A percentile compares a stretch with the other conserved stretches of the same genome.
These are phyloP conservation scores for Cichladusa arquata DNA, from an alignment of 2,113 vertebrate species.

Conservation along the genomic window DNA sequence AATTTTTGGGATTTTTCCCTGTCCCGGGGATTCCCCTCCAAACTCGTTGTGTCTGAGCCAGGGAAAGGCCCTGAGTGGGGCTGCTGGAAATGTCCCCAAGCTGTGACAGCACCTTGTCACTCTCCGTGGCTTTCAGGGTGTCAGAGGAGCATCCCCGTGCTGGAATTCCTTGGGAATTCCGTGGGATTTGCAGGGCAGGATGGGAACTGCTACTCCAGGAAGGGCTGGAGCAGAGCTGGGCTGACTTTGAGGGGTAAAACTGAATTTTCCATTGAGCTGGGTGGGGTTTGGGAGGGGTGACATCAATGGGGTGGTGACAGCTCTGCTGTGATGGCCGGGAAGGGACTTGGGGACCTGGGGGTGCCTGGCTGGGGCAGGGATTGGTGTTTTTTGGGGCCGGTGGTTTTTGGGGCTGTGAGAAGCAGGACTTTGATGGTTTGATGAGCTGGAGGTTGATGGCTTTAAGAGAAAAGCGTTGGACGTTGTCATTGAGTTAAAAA, in stretches of 20 bases:
- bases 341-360: not conserved
- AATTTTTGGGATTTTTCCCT: rapidly evolving
- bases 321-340: not conserved
- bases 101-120: not conserved
- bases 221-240: not conserved
- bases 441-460: not conserved
- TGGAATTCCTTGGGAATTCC: not conserved
- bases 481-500: not conserved
- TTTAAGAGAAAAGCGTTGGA: not conserved
- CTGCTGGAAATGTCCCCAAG: rapidly evolving
- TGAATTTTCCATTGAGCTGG: rapidly evolving
- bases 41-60: not conserved
- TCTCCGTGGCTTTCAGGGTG: rapidly evolving
- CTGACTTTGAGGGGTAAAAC: rapidly evolving
- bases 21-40: rapidly evolving
- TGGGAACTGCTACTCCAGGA: rapidly evolving
- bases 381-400: not conserved
- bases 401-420: not conserved
- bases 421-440: not conserved
- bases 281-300: rapidly evolving
- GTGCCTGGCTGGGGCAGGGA: not conserved
- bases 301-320: rapidly evolving
- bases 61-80: not conserved
- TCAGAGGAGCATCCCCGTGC: rapidly evolving
- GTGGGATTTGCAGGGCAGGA: not conserved